Evolutionary conservation across 1,140 invertebrate genomes (phyloP).

Genomic region (Aphelenchoides avenae): DNA sequence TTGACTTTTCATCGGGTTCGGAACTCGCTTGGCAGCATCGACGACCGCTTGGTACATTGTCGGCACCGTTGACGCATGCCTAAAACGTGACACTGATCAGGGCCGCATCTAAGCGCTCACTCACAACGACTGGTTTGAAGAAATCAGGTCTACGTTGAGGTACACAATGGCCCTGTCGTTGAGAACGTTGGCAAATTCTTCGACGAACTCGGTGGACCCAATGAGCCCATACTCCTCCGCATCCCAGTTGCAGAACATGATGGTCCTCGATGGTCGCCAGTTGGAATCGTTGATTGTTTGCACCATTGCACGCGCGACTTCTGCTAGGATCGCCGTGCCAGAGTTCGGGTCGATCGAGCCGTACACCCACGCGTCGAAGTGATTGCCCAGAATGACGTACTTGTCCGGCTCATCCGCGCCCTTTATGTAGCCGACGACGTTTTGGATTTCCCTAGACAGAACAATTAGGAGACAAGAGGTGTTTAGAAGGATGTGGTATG

Average conservation of each 20-base stretch:
- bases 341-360: slow-evolving; percentile 55
- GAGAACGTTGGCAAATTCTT: slow-evolving; percentile 50
- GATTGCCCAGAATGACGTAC: slow-evolving; percentile 67
- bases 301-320: slow-evolving; percentile 63
- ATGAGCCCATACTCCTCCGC: slow-evolving; percentile 62
- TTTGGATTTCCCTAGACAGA: slow-evolving; percentile 48
- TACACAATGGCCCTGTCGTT: slow-evolving; percentile 48
- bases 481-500: no score
- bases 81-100: no score
- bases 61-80: slow-evolving; percentile 48
- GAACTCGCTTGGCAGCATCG: slow-evolving; percentile 48
- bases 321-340: slow-evolving; percentile 64
- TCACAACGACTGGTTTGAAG: slow-evolving; percentile 46
- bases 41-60: slow-evolving; percentile 40
- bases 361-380: slow-evolving; percentile 66
- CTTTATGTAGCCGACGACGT: slow-evolving; percentile 57
- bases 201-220: slow-evolving; percentile 58
- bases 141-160: slow-evolving; percentile 53
- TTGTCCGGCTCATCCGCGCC: slow-evolving; percentile 60
- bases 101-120: no score
- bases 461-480: no score
- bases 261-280: slow-evolving; percentile 62
- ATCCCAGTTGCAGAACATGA: slow-evolving; percentile 64
- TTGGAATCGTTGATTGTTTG: slow-evolving; percentile 47
- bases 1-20: slow-evolving; percentile 48